Base-by-base conservation (phyloP, 2,797 vertebrate genomes). In the Muscicapa striata region DNA sequence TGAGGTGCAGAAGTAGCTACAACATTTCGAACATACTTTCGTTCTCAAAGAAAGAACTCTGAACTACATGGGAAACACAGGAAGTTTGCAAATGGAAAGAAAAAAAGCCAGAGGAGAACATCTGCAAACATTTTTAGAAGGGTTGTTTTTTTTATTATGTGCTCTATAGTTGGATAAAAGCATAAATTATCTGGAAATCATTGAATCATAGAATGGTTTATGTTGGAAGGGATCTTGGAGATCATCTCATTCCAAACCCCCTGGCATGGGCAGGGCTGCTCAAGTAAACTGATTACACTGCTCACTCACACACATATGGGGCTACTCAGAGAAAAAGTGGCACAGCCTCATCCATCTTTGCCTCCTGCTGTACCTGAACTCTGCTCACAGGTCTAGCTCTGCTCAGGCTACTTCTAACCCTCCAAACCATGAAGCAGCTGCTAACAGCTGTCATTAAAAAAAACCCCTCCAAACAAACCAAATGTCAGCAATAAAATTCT, bases 401-500 rank as follows among this genome's bases (percentile, higher is more conserved):
- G 77, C 59, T 72, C 58, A 49, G 40, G 66, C 55, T 90, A 40
- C 49, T 94, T 94, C 85, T 70, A 84, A 76, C 34, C 9, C 45
- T 79, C 70, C 34, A 86, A 92, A 84, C 36, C 69, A 90, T 38
- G 43, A 67, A 86, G 52, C 93, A 95, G 94, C 93, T 96, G 94
- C 74, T 67, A 93, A 95, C 92, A 96, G 89, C 92, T 96, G 94
- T 69, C 79, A 81, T 92, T 9, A 13, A 43, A 63, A 43, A 76
- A 62, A 62, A 76, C 40, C 2, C 6, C 36, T 36, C 36, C 66
- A 77, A 69, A 64, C 8, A 63, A 85, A 45, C n/a, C 54, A 87
- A 94, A 79, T 54, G 79, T 27, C 76, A 88, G 92, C 82, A 74
- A 80, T 96, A 96, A 95, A 96, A 93, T 91, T 89, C 74, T 93